phyloP scores from a whole-genome alignment of 2,797 vertebrate species.

The Triplophysa bombifrons region DNA sequence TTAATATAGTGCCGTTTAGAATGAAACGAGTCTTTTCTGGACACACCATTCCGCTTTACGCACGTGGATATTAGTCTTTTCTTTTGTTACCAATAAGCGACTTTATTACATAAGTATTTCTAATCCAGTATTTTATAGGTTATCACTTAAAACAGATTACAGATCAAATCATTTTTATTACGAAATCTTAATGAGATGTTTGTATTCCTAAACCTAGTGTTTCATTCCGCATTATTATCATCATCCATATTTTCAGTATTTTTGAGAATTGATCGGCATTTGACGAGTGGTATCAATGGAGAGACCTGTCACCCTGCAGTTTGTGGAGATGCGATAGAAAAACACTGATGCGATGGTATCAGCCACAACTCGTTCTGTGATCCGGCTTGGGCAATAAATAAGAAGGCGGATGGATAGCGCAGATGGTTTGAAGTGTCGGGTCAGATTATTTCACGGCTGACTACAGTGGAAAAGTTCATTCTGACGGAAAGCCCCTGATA shows the following conservation, averaged over 20 bases:
- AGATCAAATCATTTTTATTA: not conserved
- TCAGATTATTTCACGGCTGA: conserved; percentile 97
- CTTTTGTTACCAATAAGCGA: not conserved
- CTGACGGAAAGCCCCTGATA: conserved; percentile 96
- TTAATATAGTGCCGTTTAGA: conserved; percentile 27
- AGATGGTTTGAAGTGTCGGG: conserved; percentile 99
- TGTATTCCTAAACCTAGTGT: not conserved
- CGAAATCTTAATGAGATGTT: no score
- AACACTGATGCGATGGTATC: conserved; percentile 80
- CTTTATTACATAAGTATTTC: not conserved
- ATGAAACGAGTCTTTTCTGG: conserved; percentile 27
- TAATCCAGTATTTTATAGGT: not conserved
- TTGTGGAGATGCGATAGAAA: conserved; percentile 20
- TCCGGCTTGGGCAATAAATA: conserved; percentile 90
- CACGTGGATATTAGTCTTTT: conserved; percentile 7
- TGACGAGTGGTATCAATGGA: not conserved
- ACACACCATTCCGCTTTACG: conserved; percentile 28
- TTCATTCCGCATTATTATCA: not conserved
- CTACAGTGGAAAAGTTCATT: conserved; percentile 92
- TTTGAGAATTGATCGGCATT: not conserved
- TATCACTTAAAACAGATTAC: not conserved
- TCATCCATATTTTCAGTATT: not conserved
- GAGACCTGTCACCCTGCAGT: conserved; percentile 14
- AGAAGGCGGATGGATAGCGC: conserved; percentile 98
- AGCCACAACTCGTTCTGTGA: conserved; percentile 89